A percentile compares a stretch with the other conserved stretches of the same genome.
These are phyloP conservation scores for Psilanteris sp. DNA, from an alignment of 1,140 invertebrate genomes.

Conservation along the genomic window DNA sequence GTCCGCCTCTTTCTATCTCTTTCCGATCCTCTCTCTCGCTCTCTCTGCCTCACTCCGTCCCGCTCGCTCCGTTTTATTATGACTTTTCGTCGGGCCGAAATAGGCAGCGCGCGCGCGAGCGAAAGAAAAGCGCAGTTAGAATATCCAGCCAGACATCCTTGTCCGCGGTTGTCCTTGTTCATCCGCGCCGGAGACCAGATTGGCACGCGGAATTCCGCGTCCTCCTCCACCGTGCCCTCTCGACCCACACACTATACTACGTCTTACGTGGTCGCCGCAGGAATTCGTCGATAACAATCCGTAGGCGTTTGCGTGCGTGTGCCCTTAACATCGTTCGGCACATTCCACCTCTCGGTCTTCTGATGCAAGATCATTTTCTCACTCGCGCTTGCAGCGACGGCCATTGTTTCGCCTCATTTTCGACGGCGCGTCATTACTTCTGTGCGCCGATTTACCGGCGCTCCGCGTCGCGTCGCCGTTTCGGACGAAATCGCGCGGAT, in stretches of 20 bases:
- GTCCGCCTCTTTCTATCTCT: no score
- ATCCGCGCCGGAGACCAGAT: conserved; percentile 33
- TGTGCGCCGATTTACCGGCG: no score
- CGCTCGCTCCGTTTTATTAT: no score
- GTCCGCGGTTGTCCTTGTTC: conserved; percentile 33
- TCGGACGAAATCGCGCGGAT: no score
- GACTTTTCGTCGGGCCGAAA: no score
- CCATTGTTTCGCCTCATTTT: conserved; percentile 1
- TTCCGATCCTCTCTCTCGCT: no score
- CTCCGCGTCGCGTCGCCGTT: no score
- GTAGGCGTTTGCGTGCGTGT: conserved; percentile 51
- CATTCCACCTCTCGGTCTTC: conserved; percentile 31
- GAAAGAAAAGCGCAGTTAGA: no score
- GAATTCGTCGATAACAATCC: conserved; percentile 53
- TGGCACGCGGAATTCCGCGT: conserved; percentile 61
- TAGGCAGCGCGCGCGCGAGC: no score
- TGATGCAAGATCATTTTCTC: conserved; percentile 42
- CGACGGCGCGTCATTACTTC: no score
- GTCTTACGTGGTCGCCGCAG: conserved; percentile 31
- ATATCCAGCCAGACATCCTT: conserved; percentile 10
- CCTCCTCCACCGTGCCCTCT: conserved; percentile 56
- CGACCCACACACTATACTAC: conserved; percentile 55
- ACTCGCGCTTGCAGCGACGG: conserved; percentile 2
- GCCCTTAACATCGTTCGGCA: conserved; percentile 54
- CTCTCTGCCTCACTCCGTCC: no score